Base-by-base conservation (phyloP, 2,888 invertebrate genomes). In the Acanthoscelides obtectus region DNA sequence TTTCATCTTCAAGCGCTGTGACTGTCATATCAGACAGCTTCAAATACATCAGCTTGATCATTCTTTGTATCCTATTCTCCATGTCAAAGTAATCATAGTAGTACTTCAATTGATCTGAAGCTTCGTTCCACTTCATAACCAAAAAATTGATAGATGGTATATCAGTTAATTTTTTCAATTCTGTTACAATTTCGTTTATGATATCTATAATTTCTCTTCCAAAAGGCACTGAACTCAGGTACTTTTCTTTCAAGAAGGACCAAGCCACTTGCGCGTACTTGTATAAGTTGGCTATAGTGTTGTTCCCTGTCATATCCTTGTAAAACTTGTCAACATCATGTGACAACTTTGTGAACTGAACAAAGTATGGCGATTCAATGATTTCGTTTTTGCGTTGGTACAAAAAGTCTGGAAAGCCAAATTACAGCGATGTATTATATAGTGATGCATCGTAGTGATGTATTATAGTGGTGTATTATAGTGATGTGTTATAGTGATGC, bases 291-390 rank as follows among this genome's bases (percentile, higher is more conserved):
- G 93, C 93, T 22, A 94, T 87, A 0, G 93, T 88, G 79, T 94
- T 94, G 81, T 95, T 93, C 72, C 90, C 90, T 69, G 90, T 89
- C 6, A 95, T 88, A 79, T 95, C 95, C 71, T 91, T 90, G 83
- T 94, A 95, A 69, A 95, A 88, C 71, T 88, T 89, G 81, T 95
- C 95, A 75, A 95, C 86, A 81, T 95, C 94, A 77, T 93, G 93
- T 0, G 94, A 93, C 77, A 95, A 91, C 72, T 93, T 92, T 0
- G 93, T 89, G 17, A 95, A 91, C 78, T 92, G 92, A 77, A 91
- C 92, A 81, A 94, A 95, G 79, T 94, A 95, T 0, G 93, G 93
- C 0, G 94, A 93, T 69, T 91, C 92, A 0, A 94, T 91, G 74
- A 96, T 84, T 81, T 95, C 94, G 74, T 91, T 92, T 68, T 92